These are phyloP conservation scores for Pseudomyrmex pallidus DNA, from an alignment of 1,140 invertebrate species.

Conservation along the genomic window DNA sequence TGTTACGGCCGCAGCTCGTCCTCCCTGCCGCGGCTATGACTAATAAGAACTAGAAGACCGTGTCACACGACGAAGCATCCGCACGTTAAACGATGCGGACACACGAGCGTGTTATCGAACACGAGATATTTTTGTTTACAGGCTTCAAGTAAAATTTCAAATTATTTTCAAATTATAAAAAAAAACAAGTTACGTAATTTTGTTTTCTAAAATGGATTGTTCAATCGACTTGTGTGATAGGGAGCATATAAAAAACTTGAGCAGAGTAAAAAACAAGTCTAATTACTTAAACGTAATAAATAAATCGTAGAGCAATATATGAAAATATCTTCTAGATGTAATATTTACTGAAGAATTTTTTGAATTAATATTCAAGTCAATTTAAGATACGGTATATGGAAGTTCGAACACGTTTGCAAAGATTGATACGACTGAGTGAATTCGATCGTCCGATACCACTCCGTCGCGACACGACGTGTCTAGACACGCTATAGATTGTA, in stretches of 20 bases:
- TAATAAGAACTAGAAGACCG: constrained; percentile 73
- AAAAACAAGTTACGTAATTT: not conserved
- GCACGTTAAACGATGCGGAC: constrained; percentile 68
- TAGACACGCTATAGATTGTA: constrained; percentile 6
- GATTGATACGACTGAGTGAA: not conserved
- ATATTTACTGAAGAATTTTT: no score
- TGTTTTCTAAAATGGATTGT: not conserved
- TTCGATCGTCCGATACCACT: not conserved
- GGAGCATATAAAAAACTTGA: no score
- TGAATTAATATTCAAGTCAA: no score
- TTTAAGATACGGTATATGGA: no score
- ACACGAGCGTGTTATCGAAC: not conserved
- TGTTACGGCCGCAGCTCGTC: constrained; percentile 62
- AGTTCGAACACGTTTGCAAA: no score
- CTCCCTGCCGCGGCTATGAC: constrained; percentile 72
- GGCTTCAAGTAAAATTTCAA: no score
- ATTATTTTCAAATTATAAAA: no score
- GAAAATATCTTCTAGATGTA: no score
- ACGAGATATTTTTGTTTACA: not conserved
- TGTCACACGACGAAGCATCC: constrained; percentile 66
- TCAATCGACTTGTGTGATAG: no score
- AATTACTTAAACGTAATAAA: no score
- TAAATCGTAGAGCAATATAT: no score
- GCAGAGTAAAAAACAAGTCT: no score
- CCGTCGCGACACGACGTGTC: not conserved